These are phyloP conservation scores for Pectinophora gossypiella DNA, from an alignment of 1,140 invertebrate species.

Conservation along the genomic window DNA sequence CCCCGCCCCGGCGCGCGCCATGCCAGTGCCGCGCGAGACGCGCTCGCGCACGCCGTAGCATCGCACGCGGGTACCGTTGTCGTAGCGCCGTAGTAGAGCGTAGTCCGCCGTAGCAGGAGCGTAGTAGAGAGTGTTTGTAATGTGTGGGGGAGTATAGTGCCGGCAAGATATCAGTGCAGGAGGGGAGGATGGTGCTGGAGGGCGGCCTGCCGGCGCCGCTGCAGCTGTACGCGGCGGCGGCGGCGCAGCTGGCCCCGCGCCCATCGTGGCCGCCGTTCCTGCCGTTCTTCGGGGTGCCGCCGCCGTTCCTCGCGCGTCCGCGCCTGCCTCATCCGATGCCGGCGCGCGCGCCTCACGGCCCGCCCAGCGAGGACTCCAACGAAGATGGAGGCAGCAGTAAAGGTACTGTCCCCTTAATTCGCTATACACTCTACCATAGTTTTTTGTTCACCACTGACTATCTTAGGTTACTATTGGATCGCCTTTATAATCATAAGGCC, in stretches of 20 bases:
- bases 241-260: conserved; percentile 71
- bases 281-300: conserved; percentile 76
- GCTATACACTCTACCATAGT: no score
- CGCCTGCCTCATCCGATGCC: conserved; percentile 54
- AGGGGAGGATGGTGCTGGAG: conserved; percentile 52
- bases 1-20: conserved; percentile 56
- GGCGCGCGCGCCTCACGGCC: conserved; percentile 53
- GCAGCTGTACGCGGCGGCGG: conserved; percentile 77
- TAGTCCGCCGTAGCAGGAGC: not conserved
- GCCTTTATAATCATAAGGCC: no score
- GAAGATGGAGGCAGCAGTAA: conserved; percentile 75
- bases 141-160: conserved; percentile 35
- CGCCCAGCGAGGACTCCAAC: conserved; percentile 77
- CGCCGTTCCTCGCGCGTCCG: conserved; percentile 61
- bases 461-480: no score
- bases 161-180: conserved; percentile 44
- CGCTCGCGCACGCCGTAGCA: conserved; percentile 25
- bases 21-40: conserved; percentile 50
- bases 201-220: conserved; percentile 75
- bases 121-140: not conserved
- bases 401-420: no score
- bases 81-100: conserved; percentile 5
- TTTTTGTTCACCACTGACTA: no score
- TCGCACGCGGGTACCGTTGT: not conserved
- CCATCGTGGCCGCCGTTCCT: conserved; percentile 76